Base-by-base conservation (phyloP, 2,113 vertebrate genomes). In the Echinops telfairi region DNA sequence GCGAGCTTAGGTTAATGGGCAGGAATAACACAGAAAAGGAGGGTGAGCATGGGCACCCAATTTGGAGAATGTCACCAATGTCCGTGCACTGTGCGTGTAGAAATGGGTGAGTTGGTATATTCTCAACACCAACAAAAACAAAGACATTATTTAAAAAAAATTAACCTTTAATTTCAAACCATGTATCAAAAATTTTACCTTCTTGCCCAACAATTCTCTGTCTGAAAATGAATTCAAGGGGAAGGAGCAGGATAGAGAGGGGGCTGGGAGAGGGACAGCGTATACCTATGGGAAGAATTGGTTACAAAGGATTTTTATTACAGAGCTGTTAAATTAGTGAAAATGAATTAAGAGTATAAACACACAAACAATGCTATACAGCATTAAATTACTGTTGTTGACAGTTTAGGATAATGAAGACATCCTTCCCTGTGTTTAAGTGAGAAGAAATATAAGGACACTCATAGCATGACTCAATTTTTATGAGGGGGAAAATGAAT, bases 271-370 rank as follows among this genome's bases (percentile, higher is more conserved):
- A 9, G 47, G 47, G 47, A 58, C n/a, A 88, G 71, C 75, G 83
- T 14, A 93, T 66, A 87, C 14, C 38, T 78, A n/a, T 14, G 36
- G 40, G 82, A 89, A 92, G 75, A 93, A 92, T 66, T 82, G 29
- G 58, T 83, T 66, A 89, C 40, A 57, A 82, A 90, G 60, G 58
- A 60, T 91, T 33, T 88, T 93, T 58, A 85, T 75, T 66, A 81
- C 2, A 81, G 89, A 20, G 23, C 66, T 68, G 31, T 84, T 86
- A 90, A 90, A 71, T 91, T 57, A 62, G 80, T 43, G 71, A 88
- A 86, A 53, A 14, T 53, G 47, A 53, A 14, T 53, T 53, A 53
- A 10, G 47, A 53, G 6, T 53, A 53, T 53, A 53, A 53, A 53
- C 47, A 53, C 60, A 62, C 60, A 62, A 20, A 20, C 60, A 62